Percentiles rank a stretch among this genome's conserved stretches.
Evolutionary conservation across 53 echinoderm and acorn worm species (phyloP).

Genomic region (Arbacia lixula): DNA sequence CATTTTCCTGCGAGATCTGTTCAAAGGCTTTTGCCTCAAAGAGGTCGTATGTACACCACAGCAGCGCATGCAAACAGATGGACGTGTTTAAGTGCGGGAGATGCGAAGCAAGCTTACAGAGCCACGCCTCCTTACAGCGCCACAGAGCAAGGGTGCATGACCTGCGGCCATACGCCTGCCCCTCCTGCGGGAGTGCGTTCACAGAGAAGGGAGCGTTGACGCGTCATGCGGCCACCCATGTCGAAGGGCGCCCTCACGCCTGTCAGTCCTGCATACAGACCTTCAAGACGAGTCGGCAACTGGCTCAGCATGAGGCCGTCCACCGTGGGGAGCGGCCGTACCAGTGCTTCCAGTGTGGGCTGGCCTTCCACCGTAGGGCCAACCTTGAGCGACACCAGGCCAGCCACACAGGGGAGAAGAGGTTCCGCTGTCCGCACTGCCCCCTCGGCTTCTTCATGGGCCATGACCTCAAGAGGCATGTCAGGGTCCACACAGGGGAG

Average conservation of each 20-base stretch:
- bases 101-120: slow-evolving; percentile 8
- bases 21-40: slow-evolving; percentile 9
- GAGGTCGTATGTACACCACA: neutral
- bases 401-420: slow-evolving; percentile 49
- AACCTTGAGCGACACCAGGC: slow-evolving; percentile 33
- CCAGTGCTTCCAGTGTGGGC: slow-evolving; percentile 42
- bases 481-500: slow-evolving; percentile 44
- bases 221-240: slow-evolving; percentile 18
- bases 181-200: neutral
- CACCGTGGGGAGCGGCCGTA: slow-evolving; percentile 46
- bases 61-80: neutral
- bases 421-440: slow-evolving; percentile 23
- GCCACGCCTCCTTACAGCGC: neutral
- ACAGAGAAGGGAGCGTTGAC: neutral
- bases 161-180: slow-evolving; percentile 11
- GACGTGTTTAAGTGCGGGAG: neutral
- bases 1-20: slow-evolving; percentile 17
- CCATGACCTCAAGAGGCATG: slow-evolving; percentile 30
- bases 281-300: slow-evolving; percentile 43
- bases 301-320: slow-evolving; percentile 30
- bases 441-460: slow-evolving; percentile 13
- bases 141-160: slow-evolving; percentile 30
- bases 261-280: slow-evolving; percentile 32
- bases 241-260: slow-evolving; percentile 12
- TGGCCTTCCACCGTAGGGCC: slow-evolving; percentile 19